Conservation (phyloP, 2,113 vertebrate genomes). For the Heterochromis multidens region DNA sequence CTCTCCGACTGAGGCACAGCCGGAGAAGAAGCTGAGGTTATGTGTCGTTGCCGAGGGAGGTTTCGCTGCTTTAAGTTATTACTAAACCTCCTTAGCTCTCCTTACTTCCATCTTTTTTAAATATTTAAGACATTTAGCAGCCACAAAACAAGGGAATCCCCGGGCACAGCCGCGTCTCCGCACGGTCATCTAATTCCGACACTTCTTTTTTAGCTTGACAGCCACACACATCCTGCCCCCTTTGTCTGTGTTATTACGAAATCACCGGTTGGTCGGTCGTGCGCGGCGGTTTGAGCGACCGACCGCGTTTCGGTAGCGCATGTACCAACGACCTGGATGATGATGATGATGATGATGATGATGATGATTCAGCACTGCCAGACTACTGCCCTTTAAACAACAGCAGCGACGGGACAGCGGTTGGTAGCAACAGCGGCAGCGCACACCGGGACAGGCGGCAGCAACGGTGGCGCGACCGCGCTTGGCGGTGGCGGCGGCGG, state of each 20-base stretch:
- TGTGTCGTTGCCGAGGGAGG: neutral
- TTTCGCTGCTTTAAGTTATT: neutral
- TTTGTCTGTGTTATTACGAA: conserved; percentile 59
- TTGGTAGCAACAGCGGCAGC: neutral
- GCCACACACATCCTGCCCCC: conserved; percentile 8
- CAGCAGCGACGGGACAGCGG: conserved; percentile 13
- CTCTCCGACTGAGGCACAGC: conserved; percentile 16
- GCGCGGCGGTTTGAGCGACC: conserved; percentile 4
- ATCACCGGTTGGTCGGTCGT: conserved; percentile 2
- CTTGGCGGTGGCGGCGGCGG: conserved; percentile 1
- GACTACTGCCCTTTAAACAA: conserved; percentile 56
- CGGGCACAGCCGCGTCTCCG: neutral
- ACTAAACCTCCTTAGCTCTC: neutral
- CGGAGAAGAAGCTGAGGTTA: neutral
- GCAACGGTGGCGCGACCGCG: neutral
- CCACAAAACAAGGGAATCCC: conserved; percentile 40
- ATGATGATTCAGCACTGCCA: conserved; percentile 76
- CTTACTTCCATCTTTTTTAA: neutral
- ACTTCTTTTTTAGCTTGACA: conserved; percentile 52
- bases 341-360: conserved; percentile 74
- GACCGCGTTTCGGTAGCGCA: conserved; percentile 18
- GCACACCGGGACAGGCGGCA: conserved; percentile 18
- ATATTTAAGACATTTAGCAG: neutral
- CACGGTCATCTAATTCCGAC: conserved; percentile 54
- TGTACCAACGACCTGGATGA: conserved; percentile 8